Evolutionary conservation across 1,140 invertebrate genomes (phyloP).

Genomic region (Hyles euphorbiae): DNA sequence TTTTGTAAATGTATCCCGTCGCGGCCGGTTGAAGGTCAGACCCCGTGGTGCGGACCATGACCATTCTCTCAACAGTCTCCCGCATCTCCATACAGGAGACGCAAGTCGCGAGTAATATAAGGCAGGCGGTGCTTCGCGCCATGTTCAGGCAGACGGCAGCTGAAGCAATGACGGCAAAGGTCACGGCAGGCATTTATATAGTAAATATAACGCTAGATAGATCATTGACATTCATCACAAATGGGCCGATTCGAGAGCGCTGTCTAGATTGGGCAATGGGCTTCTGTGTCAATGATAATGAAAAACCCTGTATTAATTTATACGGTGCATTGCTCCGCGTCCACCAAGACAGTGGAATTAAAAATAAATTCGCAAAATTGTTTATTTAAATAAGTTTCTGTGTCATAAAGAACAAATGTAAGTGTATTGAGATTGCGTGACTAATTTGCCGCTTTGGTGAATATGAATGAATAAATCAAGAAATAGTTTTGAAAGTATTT

Average conservation of each 20-base stretch:
- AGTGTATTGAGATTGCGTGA: too few species aligned
- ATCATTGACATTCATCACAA: constrained; percentile 67
- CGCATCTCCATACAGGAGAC: constrained; percentile 58
- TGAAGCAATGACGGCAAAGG: constrained; percentile 55
- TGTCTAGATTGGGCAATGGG: constrained; percentile 62
- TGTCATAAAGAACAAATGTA: too few species aligned
- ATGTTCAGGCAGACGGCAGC: constrained; percentile 39
- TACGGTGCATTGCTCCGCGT: constrained; percentile 52
- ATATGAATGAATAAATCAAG: too few species aligned
- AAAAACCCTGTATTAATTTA: constrained; percentile 63
- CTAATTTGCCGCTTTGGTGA: too few species aligned
- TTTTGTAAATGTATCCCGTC: constrained; percentile 75
- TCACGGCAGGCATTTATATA: constrained; percentile 61
- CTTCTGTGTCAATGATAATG: constrained; percentile 71
- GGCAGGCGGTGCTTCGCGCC: constrained; percentile 38
- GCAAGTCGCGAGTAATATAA: constrained; percentile 31
- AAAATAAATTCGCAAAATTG: constrained; percentile 6
- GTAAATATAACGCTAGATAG: constrained; percentile 49
- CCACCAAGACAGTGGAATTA: constrained; percentile 25
- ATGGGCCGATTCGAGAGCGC: constrained; percentile 51
- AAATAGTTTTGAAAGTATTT: too few species aligned
- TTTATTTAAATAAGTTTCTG: neutral
- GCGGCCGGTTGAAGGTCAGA: constrained; percentile 72
- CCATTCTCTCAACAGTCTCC: constrained; percentile 69
- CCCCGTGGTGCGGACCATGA: constrained; percentile 66